These are phyloP conservation scores for Calameuta pallipes DNA, from an alignment of 2,888 invertebrate genomes.

Conservation along the genomic window DNA sequence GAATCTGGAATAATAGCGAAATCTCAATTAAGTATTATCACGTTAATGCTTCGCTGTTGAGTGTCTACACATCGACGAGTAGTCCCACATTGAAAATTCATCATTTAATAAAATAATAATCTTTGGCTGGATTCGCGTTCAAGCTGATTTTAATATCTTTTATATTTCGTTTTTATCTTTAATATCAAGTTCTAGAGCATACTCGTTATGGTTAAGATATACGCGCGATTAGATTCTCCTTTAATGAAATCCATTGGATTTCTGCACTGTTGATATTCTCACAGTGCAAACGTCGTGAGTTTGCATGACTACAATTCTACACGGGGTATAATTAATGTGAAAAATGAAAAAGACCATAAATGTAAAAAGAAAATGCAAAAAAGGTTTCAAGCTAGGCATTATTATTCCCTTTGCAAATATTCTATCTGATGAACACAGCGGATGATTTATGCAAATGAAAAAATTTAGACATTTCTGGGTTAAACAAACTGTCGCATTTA, in stretches of 20 bases:
- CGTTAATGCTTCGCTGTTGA: conserved; percentile 64
- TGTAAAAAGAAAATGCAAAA: too few relatives aligned
- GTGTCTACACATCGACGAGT: conserved; percentile 43
- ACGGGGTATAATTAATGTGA: too few relatives aligned
- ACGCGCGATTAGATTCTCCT: neutral
- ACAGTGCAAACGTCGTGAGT: too few relatives aligned
- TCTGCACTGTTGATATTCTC: neutral
- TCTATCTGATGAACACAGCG: too few relatives aligned
- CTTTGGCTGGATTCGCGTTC: neutral
- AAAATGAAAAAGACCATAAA: too few relatives aligned
- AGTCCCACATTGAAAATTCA: neutral
- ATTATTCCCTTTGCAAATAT: too few relatives aligned
- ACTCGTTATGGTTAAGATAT: neutral
- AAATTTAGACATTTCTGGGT: too few relatives aligned
- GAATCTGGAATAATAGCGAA: neutral
- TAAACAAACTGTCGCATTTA: too few relatives aligned
- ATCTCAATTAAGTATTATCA: conserved; percentile 61
- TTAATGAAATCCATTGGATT: neutral
- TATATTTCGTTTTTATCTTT: neutral
- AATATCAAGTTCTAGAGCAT: neutral
- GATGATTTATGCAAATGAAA: too few relatives aligned
- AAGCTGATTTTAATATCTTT: neutral
- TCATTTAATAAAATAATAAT: conserved; percentile 1
- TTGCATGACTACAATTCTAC: too few relatives aligned
- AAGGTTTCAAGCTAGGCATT: too few relatives aligned